A percentile compares a stretch with the other conserved stretches of the same genome.
phyloP scores from a whole-genome alignment of 2,797 vertebrate species.

The Gobionotothen gibberifrons region DNA sequence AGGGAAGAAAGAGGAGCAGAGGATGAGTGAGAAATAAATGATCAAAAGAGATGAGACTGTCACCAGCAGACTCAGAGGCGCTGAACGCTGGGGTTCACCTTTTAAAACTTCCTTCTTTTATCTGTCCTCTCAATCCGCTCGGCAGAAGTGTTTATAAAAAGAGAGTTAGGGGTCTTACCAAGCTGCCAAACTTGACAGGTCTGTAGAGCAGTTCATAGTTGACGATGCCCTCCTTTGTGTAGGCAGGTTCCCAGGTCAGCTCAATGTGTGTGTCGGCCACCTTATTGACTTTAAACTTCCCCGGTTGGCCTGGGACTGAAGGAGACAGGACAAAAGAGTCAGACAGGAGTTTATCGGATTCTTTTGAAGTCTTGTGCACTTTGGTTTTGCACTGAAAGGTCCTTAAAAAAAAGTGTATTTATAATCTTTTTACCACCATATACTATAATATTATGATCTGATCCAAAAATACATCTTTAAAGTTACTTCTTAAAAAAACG shows the following conservation, averaged over 20 bases:
- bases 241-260: conserved; percentile 92
- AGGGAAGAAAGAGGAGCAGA: conserved; percentile 35
- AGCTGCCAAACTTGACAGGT: conserved; percentile 88
- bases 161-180: conserved; percentile 83
- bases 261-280: conserved; percentile 94
- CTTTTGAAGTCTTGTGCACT: neutral
- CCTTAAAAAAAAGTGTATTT: conserved; percentile 7
- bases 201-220: conserved; percentile 96
- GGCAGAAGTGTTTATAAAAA: conserved; percentile 27
- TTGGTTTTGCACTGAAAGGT: neutral
- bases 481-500: neutral
- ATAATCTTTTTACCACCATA: neutral
- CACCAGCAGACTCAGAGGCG: conserved; percentile 31
- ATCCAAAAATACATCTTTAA: neutral
- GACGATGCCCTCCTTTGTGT: conserved; percentile 92
- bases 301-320: conserved; percentile 94
- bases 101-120: conserved; percentile 46
- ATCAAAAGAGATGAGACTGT: conserved; percentile 41
- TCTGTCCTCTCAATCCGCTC: conserved; percentile 38
- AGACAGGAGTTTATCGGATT: neutral
- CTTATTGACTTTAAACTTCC: conserved; percentile 92
- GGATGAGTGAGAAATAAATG: conserved; percentile 30
- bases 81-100: conserved; percentile 47
- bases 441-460: neutral
- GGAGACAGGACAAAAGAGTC: conserved; percentile 7